Percentiles rank a stretch among this genome's conserved stretches.
These are phyloP conservation scores for Emydura subglobosa DNA, from an alignment of 2,113 vertebrate species.

Conservation along the genomic window DNA sequence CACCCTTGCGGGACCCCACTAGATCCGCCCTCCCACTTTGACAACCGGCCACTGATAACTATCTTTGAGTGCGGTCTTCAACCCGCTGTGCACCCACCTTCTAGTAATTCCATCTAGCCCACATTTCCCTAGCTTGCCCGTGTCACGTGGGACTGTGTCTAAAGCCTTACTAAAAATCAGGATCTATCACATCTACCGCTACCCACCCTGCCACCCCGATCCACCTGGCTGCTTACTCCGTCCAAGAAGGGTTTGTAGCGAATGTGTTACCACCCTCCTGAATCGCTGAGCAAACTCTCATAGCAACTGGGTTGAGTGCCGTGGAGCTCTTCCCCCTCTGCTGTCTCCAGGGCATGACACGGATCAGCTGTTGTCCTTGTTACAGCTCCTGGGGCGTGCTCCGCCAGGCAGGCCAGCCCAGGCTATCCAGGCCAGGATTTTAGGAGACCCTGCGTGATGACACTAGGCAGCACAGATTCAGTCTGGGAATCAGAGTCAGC, in stretches of 20 bases:
- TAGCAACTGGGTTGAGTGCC: too few relatives aligned
- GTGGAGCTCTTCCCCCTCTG: too few relatives aligned
- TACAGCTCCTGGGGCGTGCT: not conserved
- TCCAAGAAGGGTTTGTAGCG: not conserved
- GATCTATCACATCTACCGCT: not conserved
- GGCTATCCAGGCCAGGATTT: not conserved
- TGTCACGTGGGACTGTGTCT: not conserved
- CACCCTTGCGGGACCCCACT: not conserved
- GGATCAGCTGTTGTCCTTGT: not conserved
- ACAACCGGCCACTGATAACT: not conserved
- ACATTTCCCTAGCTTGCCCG: not conserved
- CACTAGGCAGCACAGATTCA: not conserved
- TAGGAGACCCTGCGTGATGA: not conserved
- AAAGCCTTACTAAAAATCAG: not conserved
- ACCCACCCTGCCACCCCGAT: too few relatives aligned
- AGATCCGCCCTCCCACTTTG: not conserved
- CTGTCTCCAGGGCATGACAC: not conserved
- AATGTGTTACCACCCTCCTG: not conserved
- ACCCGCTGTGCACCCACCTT: not conserved
- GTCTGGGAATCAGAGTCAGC: not conserved
- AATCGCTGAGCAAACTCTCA: too few relatives aligned
- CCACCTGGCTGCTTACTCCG: too few relatives aligned
- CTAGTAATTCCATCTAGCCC: not conserved
- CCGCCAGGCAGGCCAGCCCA: too few relatives aligned
- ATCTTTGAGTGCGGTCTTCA: too few relatives aligned